Evolutionary conservation across 64 coral and sea anemone genomes (phyloP), one percentile per base, ranked within the genome.

Genomic region (Pocillopora damicornis): DNA sequence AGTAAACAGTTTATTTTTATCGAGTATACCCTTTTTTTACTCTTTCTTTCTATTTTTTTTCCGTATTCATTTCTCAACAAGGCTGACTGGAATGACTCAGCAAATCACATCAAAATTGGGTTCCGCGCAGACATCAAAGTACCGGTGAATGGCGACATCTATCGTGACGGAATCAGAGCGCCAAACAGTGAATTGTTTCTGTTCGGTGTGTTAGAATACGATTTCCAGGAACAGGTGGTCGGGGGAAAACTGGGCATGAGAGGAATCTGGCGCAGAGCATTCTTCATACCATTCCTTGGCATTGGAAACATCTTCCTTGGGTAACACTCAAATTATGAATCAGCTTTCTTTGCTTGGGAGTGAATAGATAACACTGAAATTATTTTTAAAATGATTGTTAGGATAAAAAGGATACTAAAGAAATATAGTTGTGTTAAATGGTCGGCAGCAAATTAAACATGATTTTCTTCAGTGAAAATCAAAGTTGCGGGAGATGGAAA

Each of bases 211-310:
- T 76, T 97, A 13, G 94, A 97, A 61, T 97, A 97, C 26, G 91
- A 97, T 37, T 90, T 97, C 15, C 51, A 37, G 25, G 22, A 97
- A 60, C 91, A 97, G 10, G 13, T 60, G 25, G 94, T 97, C 20
- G 76, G 88, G 2, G 94, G 94, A 60, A 90, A 93, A 88, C 83
- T 97, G 15, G 91, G 90, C 72, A 92, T 97, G 89, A 91, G 94
- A 11, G 94, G 94, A 75, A 97, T 97, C 85, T 97, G 94, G 94
- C 80, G 94, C 42, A 93, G 76, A 58, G 94, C 91, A 16, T 97
- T 64, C 42, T 89, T 86, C 35, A 97, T 97, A 58, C 87, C 87
- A 20, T 97, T 91, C 62, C 78, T 97, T 57, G 92, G 91, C 25
- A 75, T 97, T 0, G 94, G 94, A 61, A 97, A 97, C 26, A 97